These are phyloP conservation scores for Hirtodrosophila alboralis DNA, from an alignment of 2,888 invertebrate genomes.

Conservation along the genomic window DNA sequence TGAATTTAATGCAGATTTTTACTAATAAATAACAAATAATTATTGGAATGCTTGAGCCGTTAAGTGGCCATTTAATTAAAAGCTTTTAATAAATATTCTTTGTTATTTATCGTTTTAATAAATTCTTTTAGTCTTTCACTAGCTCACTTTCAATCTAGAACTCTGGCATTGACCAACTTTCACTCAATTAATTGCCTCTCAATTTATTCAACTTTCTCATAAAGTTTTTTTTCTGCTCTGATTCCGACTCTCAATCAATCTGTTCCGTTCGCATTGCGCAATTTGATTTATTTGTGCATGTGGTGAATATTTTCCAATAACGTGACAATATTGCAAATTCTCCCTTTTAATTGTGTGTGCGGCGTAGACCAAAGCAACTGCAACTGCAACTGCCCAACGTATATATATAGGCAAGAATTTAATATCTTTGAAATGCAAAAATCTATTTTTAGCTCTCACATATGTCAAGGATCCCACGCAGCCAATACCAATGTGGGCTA, in stretches of 20 bases:
- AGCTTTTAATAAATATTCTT: too few species aligned
- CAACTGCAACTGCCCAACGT: conserved; percentile 1
- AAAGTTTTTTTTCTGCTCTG: conserved; percentile 2
- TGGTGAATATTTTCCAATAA: conserved; percentile 44
- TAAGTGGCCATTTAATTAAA: too few species aligned
- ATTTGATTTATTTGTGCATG: conserved; percentile 46
- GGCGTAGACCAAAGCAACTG: not conserved
- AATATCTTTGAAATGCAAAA: conserved; percentile 24
- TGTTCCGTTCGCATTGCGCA: conserved; percentile 44
- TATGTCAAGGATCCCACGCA: conserved; percentile 3
- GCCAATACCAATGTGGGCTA: too few species aligned
- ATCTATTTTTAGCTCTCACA: conserved; percentile 33
- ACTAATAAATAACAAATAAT: too few species aligned
- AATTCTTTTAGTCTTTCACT: not conserved
- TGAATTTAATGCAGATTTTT: conserved; percentile 1
- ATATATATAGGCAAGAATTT: too few species aligned
- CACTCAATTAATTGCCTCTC: not conserved
- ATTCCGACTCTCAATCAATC: not conserved
- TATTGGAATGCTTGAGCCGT: too few species aligned
- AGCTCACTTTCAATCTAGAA: conserved; percentile 8
- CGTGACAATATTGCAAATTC: conserved; percentile 67
- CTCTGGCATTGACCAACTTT: not conserved
- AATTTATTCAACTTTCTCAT: conserved; percentile 27
- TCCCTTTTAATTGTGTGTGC: conserved; percentile 15
- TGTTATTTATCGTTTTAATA: not conserved